Evolutionary conservation across 53 echinoderm and acorn worm species (phyloP), one percentile per base, ranked within the genome.

Genomic region (Mesocentrotus franciscanus): DNA sequence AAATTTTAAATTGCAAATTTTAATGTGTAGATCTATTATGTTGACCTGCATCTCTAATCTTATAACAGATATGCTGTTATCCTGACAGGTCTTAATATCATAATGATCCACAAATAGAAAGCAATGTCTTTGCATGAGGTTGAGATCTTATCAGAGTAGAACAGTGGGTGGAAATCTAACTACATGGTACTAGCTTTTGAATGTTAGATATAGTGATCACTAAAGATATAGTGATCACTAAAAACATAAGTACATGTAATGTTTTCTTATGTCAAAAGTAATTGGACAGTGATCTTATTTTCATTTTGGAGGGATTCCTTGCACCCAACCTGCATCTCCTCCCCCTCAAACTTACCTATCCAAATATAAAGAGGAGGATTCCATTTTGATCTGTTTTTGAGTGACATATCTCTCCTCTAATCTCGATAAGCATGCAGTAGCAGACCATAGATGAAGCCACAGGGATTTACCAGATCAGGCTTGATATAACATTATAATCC

Each of bases 401-500:
- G 87, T 87, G 87, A 87, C 87, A 59, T 87, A 87, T 87, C 87
- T 87, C 58, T 20, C 87, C 10, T 56, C 56, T 58, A 56, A 87
- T 87, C 87, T 87, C 13, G 26, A 26, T 18, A 42, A 56, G 87
- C 87, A 87, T 58, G 27, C 58, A 58, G 87, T 87, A n/a, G 58
- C 4, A 58, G 27, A 24, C 56, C 58, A 29, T 87, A 13, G 87
- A 87, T 9, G 27, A 59, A 59, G 27, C 87, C 58, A 29, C 27
- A 58, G 87, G 87, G 87, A 87, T 87, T 87, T 57, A 87, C 87
- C 58, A 87, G 87, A 87, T 87, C 87, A 87, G 87, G 59, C 87
- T 87, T 87, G 87, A 87, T 87, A 87, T 87, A 87, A 87, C 87
- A 87, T 87, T 87, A 57, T 87, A 87, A 87, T 87, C 87, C 87